Percentiles rank a stretch among this genome's conserved stretches.
Conservation (phyloP, 2,113 vertebrate genomes). For the Microtus pennsylvanicus region DNA sequence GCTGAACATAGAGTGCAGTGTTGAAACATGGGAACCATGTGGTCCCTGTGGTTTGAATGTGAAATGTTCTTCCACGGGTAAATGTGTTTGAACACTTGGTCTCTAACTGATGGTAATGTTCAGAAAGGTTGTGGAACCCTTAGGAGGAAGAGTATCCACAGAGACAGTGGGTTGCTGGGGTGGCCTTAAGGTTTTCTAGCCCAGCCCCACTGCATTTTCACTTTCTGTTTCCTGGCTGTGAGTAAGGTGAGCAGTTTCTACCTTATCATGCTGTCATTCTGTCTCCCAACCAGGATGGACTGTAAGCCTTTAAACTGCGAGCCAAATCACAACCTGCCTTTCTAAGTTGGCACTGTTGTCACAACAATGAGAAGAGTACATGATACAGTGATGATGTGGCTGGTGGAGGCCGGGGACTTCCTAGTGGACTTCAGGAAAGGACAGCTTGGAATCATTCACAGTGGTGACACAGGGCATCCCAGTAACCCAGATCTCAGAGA, state of each 20-base stretch:
- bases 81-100: background rate
- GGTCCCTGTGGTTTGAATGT: background rate
- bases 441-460: background rate
- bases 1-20: background rate
- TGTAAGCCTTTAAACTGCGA: fast-evolving
- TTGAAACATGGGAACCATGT: background rate
- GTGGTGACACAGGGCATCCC: background rate
- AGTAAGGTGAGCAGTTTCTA: background rate
- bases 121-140: background rate
- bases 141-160: background rate
- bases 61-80: background rate
- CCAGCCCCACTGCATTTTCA: too few relatives aligned
- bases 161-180: background rate
- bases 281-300: background rate
- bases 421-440: background rate
- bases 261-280: background rate
- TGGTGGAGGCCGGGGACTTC: background rate
- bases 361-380: background rate
- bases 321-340: background rate
- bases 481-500: background rate
- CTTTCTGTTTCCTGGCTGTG: background rate
- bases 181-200: background rate
- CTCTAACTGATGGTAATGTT: background rate
- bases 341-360: background rate
- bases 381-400: background rate